These are phyloP conservation scores for Drosophila infuscata DNA, from an alignment of 2,888 invertebrate species.

Conservation along the genomic window DNA sequence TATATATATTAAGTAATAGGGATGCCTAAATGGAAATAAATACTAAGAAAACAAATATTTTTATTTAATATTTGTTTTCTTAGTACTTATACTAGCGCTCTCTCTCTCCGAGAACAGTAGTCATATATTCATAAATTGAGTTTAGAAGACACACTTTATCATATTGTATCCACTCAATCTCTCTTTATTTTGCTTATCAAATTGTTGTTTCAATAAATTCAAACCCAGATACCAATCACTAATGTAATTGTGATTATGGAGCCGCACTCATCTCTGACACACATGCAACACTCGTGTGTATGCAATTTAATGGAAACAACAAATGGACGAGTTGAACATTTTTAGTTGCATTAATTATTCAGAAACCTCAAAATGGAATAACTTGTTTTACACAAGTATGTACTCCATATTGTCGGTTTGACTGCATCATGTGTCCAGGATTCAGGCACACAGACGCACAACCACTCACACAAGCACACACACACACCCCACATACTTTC, in stretches of 20 bases:
- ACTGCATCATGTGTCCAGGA: constrained; percentile 63
- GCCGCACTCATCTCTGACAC: constrained; percentile 39
- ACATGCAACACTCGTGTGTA: constrained; percentile 30
- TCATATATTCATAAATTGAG: background rate
- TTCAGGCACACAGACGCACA: constrained; percentile 15
- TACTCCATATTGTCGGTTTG: constrained; percentile 75
- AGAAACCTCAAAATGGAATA: constrained; percentile 76
- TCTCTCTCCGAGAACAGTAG: background rate
- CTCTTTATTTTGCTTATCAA: constrained; percentile 18
- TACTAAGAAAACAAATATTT: background rate
- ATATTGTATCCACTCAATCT: background rate
- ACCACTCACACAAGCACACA: background rate
- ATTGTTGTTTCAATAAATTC: constrained; percentile 18
- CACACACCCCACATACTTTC: background rate
- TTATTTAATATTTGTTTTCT: no score
- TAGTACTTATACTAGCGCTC: background rate
- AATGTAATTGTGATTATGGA: constrained; percentile 8
- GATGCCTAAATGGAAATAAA: background rate
- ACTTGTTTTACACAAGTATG: constrained; percentile 76
- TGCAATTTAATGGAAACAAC: constrained; percentile 55
- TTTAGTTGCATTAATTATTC: constrained; percentile 79
- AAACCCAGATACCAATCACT: constrained; percentile 11
- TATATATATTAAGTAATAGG: background rate
- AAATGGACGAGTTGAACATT: constrained; percentile 64
- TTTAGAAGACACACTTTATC: background rate